Conservation (phyloP, 37 sponge, comb jelly and placozoan genomes). For the Cliona cf. orientalis region DNA sequence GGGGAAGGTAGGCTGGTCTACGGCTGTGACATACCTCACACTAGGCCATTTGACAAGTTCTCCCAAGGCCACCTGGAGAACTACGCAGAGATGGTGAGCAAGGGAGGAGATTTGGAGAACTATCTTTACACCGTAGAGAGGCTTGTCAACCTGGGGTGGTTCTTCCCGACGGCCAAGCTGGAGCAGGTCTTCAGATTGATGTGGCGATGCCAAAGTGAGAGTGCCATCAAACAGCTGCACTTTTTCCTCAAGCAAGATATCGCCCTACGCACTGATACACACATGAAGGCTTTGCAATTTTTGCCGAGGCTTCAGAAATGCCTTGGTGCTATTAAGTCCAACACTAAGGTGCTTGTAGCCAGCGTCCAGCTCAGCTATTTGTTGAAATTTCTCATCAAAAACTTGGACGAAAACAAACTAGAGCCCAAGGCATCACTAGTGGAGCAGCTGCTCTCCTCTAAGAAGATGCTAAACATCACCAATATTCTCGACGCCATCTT, state of each 20-base stretch:
- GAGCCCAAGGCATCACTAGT: too few species aligned
- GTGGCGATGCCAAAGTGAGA: not conserved
- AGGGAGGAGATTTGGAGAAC: not conserved
- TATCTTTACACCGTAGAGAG: not conserved
- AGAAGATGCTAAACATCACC: too few species aligned
- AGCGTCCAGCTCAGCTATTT: slow-evolving; percentile 7
- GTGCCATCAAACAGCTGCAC: not conserved
- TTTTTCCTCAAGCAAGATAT: not conserved
- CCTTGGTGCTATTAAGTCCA: too few species aligned
- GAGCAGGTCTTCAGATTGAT: not conserved
- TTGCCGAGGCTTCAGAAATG: not conserved
- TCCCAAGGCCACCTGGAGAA: not conserved
- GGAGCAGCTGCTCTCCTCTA: too few species aligned
- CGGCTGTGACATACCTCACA: too few species aligned
- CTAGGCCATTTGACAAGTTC: not conserved
- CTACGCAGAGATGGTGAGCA: not conserved
- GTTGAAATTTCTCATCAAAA: slow-evolving; percentile 12
- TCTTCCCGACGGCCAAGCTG: not conserved
- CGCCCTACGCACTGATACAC: not conserved
- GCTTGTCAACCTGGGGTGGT: not conserved
- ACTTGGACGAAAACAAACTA: too few species aligned
- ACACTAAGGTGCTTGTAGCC: too few species aligned
- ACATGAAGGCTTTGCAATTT: not conserved
- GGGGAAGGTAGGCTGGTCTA: too few species aligned
- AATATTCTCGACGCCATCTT: slow-evolving; percentile 5